A percentile compares a stretch with the other conserved stretches of the same genome.
Conservation (phyloP, 2,888 invertebrate genomes). For the Agapostemon virescens region DNA sequence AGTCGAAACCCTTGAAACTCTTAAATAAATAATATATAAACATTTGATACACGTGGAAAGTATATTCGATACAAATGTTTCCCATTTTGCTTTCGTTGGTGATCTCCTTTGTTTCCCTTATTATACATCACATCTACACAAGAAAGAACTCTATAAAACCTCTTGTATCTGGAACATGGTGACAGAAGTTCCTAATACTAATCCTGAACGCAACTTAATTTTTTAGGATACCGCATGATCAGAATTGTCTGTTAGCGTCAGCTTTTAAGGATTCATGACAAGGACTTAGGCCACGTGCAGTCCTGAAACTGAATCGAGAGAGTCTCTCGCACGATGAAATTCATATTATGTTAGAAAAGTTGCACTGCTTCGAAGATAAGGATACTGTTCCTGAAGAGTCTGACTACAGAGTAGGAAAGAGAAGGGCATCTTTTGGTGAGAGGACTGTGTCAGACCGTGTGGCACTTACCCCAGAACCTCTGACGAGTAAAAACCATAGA, state of each 20-base stretch:
- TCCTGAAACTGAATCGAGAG: too few relatives aligned
- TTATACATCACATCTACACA: neutral
- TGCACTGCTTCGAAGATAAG: neutral
- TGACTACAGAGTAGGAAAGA: neutral
- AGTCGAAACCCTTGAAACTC: neutral
- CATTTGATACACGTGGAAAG: neutral
- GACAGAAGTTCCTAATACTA: neutral
- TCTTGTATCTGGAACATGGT: neutral
- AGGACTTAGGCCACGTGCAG: neutral
- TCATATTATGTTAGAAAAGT: neutral
- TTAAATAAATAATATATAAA: neutral
- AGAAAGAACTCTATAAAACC: neutral
- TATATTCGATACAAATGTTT: neutral
- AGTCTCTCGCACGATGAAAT: neutral
- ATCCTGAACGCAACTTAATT: neutral
- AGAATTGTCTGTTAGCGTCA: neutral
- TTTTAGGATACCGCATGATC: neutral
- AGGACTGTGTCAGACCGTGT: neutral
- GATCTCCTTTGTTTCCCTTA: neutral
- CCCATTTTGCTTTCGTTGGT: neutral
- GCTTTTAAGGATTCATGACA: neutral
- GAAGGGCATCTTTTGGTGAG: neutral
- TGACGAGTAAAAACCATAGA: slow-evolving; percentile 3
- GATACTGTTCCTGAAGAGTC: neutral
- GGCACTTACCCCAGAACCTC: slow-evolving; percentile 4